These are phyloP conservation scores for Galerucella calmariensis DNA, from an alignment of 2,888 invertebrate genomes.

Conservation along the genomic window DNA sequence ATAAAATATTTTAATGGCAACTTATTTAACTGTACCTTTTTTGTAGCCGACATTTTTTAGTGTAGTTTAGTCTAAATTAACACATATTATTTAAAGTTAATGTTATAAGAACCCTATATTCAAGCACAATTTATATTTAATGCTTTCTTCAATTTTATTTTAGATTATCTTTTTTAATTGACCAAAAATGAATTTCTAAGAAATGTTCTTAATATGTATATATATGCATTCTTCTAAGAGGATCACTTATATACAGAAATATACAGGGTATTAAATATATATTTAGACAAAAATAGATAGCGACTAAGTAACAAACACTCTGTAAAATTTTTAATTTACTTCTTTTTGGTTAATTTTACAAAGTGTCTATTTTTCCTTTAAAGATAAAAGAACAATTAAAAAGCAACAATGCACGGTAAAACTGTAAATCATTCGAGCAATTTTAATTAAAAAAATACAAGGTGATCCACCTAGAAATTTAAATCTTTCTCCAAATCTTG, in stretches of 20 bases:
- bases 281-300: constrained; percentile 37
- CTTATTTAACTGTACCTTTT: not conserved
- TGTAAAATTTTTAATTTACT: constrained; percentile 29
- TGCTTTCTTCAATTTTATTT: constrained; percentile 5
- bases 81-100: constrained; percentile 3
- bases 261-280: constrained; percentile 47
- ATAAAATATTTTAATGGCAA: constrained; percentile 4
- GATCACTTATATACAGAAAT: constrained; percentile 51
- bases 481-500: no score
- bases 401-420: constrained; percentile 43
- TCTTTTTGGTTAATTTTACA: constrained; percentile 12
- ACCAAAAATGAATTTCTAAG: constrained; percentile 27
- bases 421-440: not conserved
- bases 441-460: no score
- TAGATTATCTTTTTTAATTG: constrained; percentile 36
- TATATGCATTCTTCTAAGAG: constrained; percentile 38
- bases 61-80: not conserved
- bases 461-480: no score
- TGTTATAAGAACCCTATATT: constrained; percentile 12
- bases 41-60: not conserved
- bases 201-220: constrained; percentile 41
- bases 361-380: constrained; percentile 17
- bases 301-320: constrained; percentile 39
- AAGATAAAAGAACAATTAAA: constrained; percentile 29
- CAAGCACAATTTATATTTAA: constrained; percentile 16